Evolutionary conservation across 2,113 vertebrate species (phyloP).

Genomic region (Cebus imitator): DNA sequence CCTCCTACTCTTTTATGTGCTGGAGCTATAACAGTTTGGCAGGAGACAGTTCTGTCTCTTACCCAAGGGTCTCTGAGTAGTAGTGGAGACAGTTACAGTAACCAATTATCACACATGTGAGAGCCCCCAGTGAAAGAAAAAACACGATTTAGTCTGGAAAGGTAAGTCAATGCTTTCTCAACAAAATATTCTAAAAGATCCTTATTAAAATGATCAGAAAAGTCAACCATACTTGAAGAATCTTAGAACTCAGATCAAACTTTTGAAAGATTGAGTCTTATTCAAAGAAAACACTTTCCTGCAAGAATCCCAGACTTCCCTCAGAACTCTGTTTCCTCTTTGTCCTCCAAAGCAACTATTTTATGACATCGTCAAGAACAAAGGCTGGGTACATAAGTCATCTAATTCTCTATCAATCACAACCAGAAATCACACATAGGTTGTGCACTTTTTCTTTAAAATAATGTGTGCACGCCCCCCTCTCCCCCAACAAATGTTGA

Average conservation of each 20-base stretch:
- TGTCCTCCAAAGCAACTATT: background rate
- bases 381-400: background rate
- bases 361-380: background rate
- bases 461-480: background rate
- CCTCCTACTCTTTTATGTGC: background rate
- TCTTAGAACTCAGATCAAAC: no score
- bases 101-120: background rate
- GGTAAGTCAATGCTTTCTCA: background rate
- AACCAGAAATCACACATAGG: background rate
- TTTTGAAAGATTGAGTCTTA: background rate
- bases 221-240: background rate
- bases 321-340: background rate
- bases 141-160: background rate
- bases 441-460: background rate
- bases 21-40: background rate
- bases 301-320: background rate
- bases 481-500: background rate
- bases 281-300: background rate
- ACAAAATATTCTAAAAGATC: background rate
- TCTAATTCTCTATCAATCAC: background rate
- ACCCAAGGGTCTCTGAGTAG: background rate
- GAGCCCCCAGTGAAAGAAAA: background rate
- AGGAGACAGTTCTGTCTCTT: background rate
- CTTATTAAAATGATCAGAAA: conserved; percentile 7
- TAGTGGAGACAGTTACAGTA: background rate